A percentile compares a stretch with the other conserved stretches of the same genome.
Conservation (phyloP, 1,140 invertebrate species). For the Trichoplusia ni region DNA sequence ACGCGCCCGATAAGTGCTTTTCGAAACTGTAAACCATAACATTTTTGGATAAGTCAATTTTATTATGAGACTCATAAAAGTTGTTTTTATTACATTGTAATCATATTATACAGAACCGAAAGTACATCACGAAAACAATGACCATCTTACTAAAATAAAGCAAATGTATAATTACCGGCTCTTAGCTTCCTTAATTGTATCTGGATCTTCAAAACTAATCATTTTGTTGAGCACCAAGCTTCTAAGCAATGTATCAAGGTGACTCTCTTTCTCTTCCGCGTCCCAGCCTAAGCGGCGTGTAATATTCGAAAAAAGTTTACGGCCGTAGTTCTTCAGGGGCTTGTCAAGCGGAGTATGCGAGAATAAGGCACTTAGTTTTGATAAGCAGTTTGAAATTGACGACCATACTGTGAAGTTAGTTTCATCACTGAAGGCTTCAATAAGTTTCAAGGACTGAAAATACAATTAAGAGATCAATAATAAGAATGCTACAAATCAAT, state of each 20-base stretch:
- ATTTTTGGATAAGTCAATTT: no score
- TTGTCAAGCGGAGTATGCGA: constrained; percentile 90
- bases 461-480: neutral
- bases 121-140: no score
- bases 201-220: constrained; percentile 89
- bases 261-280: constrained; percentile 87
- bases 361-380: constrained; percentile 88
- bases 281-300: constrained; percentile 90
- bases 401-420: constrained; percentile 97
- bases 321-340: constrained; percentile 88
- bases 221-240: constrained; percentile 91
- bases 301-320: constrained; percentile 87
- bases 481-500: neutral
- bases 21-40: constrained; percentile 83
- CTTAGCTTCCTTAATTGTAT: constrained; percentile 89
- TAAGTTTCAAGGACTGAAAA: constrained; percentile 82
- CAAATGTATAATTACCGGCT: constrained; percentile 70
- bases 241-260: constrained; percentile 92
- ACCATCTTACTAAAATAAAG: no score
- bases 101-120: no score
- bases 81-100: no score
- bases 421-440: constrained; percentile 91
- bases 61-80: no score
- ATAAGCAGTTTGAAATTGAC: constrained; percentile 90
- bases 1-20: constrained; percentile 84